Base-by-base conservation (phyloP, 2,797 vertebrate genomes). In the Acrossocheilus wenchowensis region DNA sequence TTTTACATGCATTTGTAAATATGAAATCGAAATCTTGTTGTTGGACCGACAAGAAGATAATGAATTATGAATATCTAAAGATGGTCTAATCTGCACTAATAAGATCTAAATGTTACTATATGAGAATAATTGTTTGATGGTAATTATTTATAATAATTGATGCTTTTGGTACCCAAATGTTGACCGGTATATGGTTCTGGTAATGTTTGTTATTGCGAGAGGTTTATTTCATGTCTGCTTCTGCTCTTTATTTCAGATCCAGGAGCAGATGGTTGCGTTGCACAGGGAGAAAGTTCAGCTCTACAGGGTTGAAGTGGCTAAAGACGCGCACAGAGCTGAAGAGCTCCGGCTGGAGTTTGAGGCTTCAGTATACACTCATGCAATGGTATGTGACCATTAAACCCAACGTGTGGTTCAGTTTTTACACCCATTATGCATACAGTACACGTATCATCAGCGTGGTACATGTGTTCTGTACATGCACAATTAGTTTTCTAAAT, bases 221-320 rank as follows among this genome's bases (percentile, higher is more conserved):
- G 43, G 45, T 83, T 26, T 64, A 5, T 11, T 36, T 6, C 6
- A 60, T 34, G 11, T 81, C 68, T 64, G 84, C 78, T 86, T 7
- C 14, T 74, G 88, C 5, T 72, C 14, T 45, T 41, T 6, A 34
- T 82, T 80, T 7, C 89, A 96, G 95, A 91, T 95, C 82, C 93
- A 89, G 66, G 92, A 94, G 73, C 89, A 93, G 88, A 95, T 96
- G 48, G 87, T 90, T 64, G 41, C 2, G 0, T 83, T 94, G 34
- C 86, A 91, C 26, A 86, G 91, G 62, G 91, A 94, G 62, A 94
- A 93, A 86, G 91, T 96, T 30, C 93, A 93, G 71, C 73, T 88
- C 0, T 94, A 92, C 88, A 93, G 90, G 82, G 84, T 93, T 0
- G 90, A 95, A 84, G 84, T 93, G 0, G 92, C 93, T 15, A 90